Conservation (phyloP, 1,140 invertebrate species). For the Lepidostoma basale region DNA sequence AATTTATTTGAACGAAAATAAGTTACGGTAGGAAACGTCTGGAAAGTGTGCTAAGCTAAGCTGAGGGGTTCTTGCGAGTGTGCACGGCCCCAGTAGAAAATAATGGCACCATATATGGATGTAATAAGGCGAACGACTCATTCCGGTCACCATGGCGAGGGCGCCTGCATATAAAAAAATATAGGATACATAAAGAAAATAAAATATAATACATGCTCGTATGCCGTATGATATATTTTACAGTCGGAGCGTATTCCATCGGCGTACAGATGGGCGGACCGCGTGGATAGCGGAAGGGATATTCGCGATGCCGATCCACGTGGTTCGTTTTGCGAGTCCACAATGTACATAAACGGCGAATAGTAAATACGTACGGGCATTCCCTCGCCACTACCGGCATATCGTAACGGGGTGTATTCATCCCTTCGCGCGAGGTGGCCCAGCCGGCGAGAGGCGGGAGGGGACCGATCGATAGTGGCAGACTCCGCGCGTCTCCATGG, state of each 20-base stretch:
- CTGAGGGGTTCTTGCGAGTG: no score
- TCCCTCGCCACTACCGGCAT: background rate
- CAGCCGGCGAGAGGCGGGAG: constrained; percentile 1
- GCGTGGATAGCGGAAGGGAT: constrained; percentile 8
- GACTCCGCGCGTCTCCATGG: constrained; percentile 44
- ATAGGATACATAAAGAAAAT: background rate
- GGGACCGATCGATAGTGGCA: constrained; percentile 43
- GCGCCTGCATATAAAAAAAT: background rate
- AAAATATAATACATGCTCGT: no score
- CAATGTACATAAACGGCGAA: no score
- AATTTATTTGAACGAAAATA: no score
- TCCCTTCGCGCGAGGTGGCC: constrained; percentile 7
- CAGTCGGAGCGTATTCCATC: no score
- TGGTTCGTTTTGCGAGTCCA: background rate
- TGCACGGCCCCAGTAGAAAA: background rate
- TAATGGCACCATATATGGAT: background rate
- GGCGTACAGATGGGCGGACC: background rate
- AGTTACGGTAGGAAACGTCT: no score
- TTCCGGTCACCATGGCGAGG: background rate
- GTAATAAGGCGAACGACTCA: background rate
- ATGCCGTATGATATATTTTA: no score
- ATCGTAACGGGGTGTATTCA: background rate
- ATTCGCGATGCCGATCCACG: constrained; percentile 5
- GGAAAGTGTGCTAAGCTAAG: no score
- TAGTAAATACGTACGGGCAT: background rate